phyloP scores from a whole-genome alignment of 1,140 invertebrate genomes.

The Aphelinus atriplicis region DNA sequence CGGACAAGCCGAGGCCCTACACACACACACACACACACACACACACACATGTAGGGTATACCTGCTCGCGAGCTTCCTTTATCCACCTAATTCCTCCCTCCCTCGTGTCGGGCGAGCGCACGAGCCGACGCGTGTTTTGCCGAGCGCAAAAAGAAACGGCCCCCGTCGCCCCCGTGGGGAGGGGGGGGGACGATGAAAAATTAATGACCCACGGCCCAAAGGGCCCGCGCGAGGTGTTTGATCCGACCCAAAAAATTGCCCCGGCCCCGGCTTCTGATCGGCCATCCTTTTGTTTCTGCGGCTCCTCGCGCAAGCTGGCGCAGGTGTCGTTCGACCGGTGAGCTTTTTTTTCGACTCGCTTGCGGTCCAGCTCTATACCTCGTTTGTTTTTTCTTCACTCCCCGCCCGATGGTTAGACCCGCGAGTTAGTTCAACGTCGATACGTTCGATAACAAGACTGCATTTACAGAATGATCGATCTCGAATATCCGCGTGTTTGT shows the following conservation, averaged over 20 bases:
- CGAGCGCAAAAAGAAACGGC: background rate
- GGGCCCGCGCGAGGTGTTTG: too few relatives aligned
- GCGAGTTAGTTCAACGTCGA: too few relatives aligned
- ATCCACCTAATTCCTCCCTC: constrained; percentile 31
- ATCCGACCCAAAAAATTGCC: background rate
- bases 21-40: too few relatives aligned
- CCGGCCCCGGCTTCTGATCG: background rate
- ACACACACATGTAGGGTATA: too few relatives aligned
- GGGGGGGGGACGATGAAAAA: constrained; percentile 9
- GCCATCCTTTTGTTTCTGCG: constrained; percentile 8
- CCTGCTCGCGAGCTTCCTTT: too few relatives aligned
- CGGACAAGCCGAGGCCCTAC: too few relatives aligned
- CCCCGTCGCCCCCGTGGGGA: background rate
- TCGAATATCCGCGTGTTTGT: too few relatives aligned
- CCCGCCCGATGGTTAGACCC: too few relatives aligned
- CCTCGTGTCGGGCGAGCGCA: background rate
- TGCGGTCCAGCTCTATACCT: too few relatives aligned
- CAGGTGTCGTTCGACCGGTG: constrained; percentile 7
- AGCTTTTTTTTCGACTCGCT: background rate
- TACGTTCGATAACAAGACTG: too few relatives aligned
- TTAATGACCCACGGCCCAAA: constrained; percentile 2
- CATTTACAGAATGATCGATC: too few relatives aligned
- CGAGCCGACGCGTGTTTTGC: constrained; percentile 37
- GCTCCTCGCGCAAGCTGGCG: background rate
- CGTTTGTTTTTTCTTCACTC: too few relatives aligned